A percentile compares a stretch with the other conserved stretches of the same genome.
Evolutionary conservation across 2,888 invertebrate genomes (phyloP).

Genomic region (Andrena bucephala): DNA sequence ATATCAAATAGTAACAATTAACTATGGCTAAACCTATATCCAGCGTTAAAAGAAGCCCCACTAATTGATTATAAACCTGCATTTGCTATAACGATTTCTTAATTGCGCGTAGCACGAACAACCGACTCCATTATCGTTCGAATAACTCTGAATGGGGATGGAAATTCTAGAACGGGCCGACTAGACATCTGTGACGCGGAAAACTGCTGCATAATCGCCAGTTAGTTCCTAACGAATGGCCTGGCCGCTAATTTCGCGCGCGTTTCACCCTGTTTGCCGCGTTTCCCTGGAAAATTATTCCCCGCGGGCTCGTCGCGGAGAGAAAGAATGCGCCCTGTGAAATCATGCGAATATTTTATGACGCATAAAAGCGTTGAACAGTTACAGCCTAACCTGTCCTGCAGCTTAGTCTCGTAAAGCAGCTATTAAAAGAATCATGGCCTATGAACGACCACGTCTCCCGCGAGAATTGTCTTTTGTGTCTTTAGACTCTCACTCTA

Average conservation of each 20-base stretch:
- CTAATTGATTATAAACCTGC: background rate
- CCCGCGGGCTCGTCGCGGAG: slow-evolving; percentile 47
- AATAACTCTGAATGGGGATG: background rate
- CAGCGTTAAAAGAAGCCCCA: no score
- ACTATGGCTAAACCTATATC: no score
- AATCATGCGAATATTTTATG: slow-evolving; percentile 72
- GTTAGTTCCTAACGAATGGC: slow-evolving; percentile 24
- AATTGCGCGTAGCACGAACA: background rate
- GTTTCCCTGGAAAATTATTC: slow-evolving; percentile 61
- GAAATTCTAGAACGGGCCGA: slow-evolving; percentile 9
- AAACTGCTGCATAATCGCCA: slow-evolving; percentile 24
- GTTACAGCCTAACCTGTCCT: slow-evolving; percentile 52
- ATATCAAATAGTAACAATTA: no score
- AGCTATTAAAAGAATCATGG: slow-evolving; percentile 60
- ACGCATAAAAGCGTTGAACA: slow-evolving; percentile 64
- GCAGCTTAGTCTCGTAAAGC: slow-evolving; percentile 48
- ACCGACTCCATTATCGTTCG: background rate
- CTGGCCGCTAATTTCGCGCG: slow-evolving; percentile 51
- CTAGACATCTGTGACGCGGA: slow-evolving; percentile 7
- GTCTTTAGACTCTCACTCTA: background rate
- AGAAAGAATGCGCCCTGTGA: slow-evolving; percentile 61
- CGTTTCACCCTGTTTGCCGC: slow-evolving; percentile 59
- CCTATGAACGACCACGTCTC: slow-evolving; percentile 27
- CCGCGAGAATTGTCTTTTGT: background rate
- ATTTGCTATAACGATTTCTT: background rate